Percentiles rank a stretch among this genome's conserved stretches.
These are phyloP conservation scores for Cossypha niveicapilla DNA, from an alignment of 2,797 vertebrate genomes.

Conservation along the genomic window DNA sequence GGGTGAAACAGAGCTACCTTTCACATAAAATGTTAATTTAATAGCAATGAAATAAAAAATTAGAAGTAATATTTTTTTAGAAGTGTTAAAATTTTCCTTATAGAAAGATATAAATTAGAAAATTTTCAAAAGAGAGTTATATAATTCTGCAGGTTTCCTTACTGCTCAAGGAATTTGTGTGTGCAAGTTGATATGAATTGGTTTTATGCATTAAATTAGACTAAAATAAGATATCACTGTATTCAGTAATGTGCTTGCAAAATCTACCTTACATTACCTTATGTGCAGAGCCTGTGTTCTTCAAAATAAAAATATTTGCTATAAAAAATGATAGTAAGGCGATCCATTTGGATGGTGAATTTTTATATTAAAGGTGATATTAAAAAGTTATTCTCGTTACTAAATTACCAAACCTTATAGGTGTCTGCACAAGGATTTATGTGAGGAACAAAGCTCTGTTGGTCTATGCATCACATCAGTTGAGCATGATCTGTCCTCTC, in stretches of 20 bases:
- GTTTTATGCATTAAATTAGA: background rate
- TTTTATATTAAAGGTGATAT: background rate
- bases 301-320: background rate
- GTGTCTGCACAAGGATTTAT: background rate
- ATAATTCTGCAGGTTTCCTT: background rate
- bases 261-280: background rate
- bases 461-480: background rate
- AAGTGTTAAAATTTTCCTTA: background rate
- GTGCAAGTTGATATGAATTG: background rate
- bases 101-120: background rate
- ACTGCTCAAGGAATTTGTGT: background rate
- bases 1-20: background rate
- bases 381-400: background rate
- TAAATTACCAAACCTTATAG: background rate
- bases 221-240: background rate
- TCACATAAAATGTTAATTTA: background rate
- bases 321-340: background rate
- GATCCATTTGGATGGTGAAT: background rate
- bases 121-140: background rate
- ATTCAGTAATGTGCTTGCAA: background rate
- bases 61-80: background rate
- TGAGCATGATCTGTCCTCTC: background rate
- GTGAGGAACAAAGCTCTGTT: background rate
- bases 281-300: background rate
- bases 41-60: background rate